phyloP scores from a whole-genome alignment of 2,888 invertebrate genomes.

The Parelbella ahira region DNA sequence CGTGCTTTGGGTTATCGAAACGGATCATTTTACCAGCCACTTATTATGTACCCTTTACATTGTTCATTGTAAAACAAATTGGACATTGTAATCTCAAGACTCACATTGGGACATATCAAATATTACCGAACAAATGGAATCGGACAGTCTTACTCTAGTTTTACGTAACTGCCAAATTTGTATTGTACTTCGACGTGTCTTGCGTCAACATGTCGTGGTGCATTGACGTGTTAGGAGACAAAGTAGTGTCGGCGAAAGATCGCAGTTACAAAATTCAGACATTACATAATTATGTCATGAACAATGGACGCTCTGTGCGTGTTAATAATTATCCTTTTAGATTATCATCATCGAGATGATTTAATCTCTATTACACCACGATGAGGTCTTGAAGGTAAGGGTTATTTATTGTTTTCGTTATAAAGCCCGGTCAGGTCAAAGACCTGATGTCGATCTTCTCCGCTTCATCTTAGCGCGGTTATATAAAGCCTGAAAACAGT shows the following conservation, averaged over 20 bases:
- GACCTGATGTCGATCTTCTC: no score
- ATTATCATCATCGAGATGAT: no score
- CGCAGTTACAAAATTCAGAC: slow-evolving; percentile 2
- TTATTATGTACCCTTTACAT: no score
- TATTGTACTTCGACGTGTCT: slow-evolving; percentile 35
- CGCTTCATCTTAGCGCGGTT: no score
- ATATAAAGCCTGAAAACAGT: no score
- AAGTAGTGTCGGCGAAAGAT: slow-evolving; percentile 22
- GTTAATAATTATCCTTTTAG: slow-evolving; percentile 31
- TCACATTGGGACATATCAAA: slow-evolving; percentile 33
- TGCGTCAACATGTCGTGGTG: slow-evolving; percentile 40
- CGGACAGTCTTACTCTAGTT: slow-evolving; percentile 34
- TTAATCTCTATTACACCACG: no score
- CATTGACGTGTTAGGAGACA: slow-evolving; percentile 37
- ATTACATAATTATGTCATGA: slow-evolving; percentile 42
- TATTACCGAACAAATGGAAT: slow-evolving; percentile 26
- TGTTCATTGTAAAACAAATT: slow-evolving; percentile 10
- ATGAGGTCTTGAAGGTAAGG: no score
- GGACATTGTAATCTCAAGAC: slow-evolving; percentile 13
- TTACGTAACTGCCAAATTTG: slow-evolving; percentile 39
- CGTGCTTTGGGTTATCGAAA: no score
- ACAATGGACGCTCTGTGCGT: slow-evolving; percentile 45
- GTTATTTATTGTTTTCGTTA: no score
- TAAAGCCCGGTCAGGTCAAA: no score
- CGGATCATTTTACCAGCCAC: no score